These are phyloP conservation scores for Drosophila leontia DNA, from an alignment of 1,140 invertebrate species.

Conservation along the genomic window DNA sequence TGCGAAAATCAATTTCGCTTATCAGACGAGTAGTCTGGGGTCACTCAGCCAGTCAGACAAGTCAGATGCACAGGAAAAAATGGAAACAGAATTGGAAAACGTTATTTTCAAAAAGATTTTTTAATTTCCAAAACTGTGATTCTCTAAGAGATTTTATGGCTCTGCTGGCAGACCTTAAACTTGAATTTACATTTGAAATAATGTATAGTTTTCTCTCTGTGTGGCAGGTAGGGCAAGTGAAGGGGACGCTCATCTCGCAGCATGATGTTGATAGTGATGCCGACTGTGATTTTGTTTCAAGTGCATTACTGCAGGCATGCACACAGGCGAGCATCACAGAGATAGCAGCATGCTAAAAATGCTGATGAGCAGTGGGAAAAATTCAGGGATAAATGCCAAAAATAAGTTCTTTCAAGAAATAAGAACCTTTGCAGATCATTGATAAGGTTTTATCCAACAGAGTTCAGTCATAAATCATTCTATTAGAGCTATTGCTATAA, in stretches of 20 bases:
- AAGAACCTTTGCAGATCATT: background rate
- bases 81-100: background rate
- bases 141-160: background rate
- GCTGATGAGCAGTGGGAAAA: constrained; percentile 40
- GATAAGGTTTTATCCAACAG: constrained; percentile 2
- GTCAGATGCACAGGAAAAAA: constrained; percentile 4
- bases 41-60: constrained; percentile 41
- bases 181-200: background rate
- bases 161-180: background rate
- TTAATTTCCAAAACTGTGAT: background rate
- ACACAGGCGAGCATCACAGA: constrained; percentile 39
- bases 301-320: constrained; percentile 53
- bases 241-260: constrained; percentile 6
- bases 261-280: constrained; percentile 43
- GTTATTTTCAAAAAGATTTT: background rate
- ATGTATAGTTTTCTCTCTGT: background rate
- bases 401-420: background rate
- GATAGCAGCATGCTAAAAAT: constrained; percentile 22
- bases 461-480: background rate
- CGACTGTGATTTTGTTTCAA: constrained; percentile 60
- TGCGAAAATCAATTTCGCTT: constrained; percentile 82
- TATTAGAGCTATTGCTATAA: no score
- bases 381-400: background rate
- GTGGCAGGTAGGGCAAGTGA: constrained; percentile 12
- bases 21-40: constrained; percentile 64